Percentiles rank a stretch among this genome's conserved stretches.
Evolutionary conservation across 1,140 invertebrate genomes (phyloP).

Genomic region (Streblospio benedicti): DNA sequence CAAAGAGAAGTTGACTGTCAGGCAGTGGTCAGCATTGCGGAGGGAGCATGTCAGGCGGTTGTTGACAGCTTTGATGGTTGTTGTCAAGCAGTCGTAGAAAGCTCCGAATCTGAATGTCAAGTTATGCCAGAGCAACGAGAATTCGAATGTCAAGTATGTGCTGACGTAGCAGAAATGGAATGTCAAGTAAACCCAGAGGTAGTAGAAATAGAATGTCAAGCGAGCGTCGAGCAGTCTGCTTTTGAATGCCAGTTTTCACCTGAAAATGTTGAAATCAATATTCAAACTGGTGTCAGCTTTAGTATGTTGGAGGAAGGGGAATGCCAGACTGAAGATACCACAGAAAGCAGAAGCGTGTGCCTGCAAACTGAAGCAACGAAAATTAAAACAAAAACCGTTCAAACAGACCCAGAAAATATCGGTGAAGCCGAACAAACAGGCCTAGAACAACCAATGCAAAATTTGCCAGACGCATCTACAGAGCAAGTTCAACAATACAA

Average conservation of each 20-base stretch:
- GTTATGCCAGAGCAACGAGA: neutral
- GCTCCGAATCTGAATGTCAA: neutral
- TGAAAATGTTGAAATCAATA: neutral
- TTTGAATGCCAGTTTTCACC: slow-evolving; percentile 3
- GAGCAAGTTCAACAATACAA: too few species aligned
- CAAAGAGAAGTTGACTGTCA: neutral
- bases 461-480: neutral
- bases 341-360: neutral
- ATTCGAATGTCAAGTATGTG: neutral
- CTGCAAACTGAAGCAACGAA: too few species aligned
- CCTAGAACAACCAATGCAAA: neutral
- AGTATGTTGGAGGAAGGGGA: neutral
- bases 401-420: neutral
- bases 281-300: slow-evolving; percentile 6
- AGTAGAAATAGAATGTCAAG: neutral
- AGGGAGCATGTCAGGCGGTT: neutral
- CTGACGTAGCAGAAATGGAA: neutral
- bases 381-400: too few species aligned
- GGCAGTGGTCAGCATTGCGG: neutral
- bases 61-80: neutral
- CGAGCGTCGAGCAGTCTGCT: slow-evolving; percentile 9
- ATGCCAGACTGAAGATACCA: neutral
- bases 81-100: neutral
- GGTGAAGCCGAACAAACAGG: neutral
- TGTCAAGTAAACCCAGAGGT: neutral